Evolutionary conservation across 2,113 vertebrate species (phyloP).

Genomic region (Pseudopipra pipra): DNA sequence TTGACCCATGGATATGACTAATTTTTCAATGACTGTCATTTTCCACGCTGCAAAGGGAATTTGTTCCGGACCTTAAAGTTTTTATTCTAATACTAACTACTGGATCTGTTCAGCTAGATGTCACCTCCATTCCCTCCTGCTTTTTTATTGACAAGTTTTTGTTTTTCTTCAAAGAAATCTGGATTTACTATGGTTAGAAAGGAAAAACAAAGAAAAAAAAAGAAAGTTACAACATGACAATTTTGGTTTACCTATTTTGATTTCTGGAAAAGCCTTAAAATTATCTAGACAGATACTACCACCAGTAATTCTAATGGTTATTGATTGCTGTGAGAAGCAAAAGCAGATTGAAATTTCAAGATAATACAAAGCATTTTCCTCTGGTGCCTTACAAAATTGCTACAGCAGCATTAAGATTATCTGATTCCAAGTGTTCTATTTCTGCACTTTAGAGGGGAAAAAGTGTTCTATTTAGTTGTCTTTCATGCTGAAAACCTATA

Average conservation of each 20-base stretch:
- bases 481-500: not conserved
- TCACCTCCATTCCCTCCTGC: not conserved
- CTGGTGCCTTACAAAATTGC: constrained; percentile 43
- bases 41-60: not conserved
- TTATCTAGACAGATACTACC: not conserved
- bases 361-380: constrained; percentile 29
- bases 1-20: not conserved
- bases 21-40: not conserved
- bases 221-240: not conserved
- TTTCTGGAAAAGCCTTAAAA: constrained; percentile 22
- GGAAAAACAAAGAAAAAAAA: not conserved
- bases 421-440: not conserved
- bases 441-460: not conserved
- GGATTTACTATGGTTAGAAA: not conserved
- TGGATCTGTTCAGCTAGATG: not conserved
- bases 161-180: not conserved
- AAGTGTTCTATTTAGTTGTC: not conserved
- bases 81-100: not conserved
- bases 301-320: constrained; percentile 26
- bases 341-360: constrained; percentile 40
- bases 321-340: constrained; percentile 35
- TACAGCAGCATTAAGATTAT: not conserved
- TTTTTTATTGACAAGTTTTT: not conserved
- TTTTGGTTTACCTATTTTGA: not conserved
- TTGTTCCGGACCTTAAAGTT: not conserved